Evolutionary conservation across 2,888 invertebrate species (phyloP).

Genomic region (Augiades crinisus): DNA sequence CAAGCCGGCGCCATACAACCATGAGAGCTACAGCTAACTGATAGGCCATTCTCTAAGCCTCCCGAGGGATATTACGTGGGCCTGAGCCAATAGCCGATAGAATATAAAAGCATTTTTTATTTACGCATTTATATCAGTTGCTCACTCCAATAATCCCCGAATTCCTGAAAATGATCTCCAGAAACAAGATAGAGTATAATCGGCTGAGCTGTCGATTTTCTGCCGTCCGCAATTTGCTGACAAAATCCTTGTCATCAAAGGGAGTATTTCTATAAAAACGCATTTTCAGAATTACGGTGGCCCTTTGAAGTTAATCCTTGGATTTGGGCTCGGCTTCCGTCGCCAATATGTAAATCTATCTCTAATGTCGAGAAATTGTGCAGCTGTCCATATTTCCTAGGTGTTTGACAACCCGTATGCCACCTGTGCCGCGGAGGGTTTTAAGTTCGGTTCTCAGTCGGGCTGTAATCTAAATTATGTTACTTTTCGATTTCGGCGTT

Average conservation of each 20-base stretch:
- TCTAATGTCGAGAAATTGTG: slow-evolving; percentile 14
- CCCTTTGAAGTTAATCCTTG: slow-evolving; percentile 75
- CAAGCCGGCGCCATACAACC: too few species aligned
- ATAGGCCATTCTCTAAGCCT: too few species aligned
- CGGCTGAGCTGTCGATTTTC: slow-evolving; percentile 52
- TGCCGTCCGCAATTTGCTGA: slow-evolving; percentile 59
- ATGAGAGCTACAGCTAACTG: too few species aligned
- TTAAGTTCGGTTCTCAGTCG: too few species aligned
- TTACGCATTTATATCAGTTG: neutral
- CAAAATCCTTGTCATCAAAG: slow-evolving; percentile 68
- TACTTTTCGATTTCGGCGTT: too few species aligned
- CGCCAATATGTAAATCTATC: slow-evolving; percentile 16
- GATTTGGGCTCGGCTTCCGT: slow-evolving; percentile 51
- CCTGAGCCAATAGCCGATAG: neutral
- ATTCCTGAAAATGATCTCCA: slow-evolving; percentile 36
- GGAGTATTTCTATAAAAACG: slow-evolving; percentile 73
- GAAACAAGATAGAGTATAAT: slow-evolving; percentile 35
- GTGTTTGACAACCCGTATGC: too few species aligned
- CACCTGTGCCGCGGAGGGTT: too few species aligned
- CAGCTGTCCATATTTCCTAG: too few species aligned
- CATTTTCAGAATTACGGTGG: slow-evolving; percentile 68
- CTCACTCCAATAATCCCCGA: neutral
- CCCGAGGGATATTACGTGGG: too few species aligned
- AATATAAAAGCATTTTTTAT: neutral
- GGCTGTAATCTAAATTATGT: too few species aligned